These are phyloP conservation scores for Pogonognathellus flavescens DNA, from an alignment of 1,140 invertebrate species.

Conservation along the genomic window DNA sequence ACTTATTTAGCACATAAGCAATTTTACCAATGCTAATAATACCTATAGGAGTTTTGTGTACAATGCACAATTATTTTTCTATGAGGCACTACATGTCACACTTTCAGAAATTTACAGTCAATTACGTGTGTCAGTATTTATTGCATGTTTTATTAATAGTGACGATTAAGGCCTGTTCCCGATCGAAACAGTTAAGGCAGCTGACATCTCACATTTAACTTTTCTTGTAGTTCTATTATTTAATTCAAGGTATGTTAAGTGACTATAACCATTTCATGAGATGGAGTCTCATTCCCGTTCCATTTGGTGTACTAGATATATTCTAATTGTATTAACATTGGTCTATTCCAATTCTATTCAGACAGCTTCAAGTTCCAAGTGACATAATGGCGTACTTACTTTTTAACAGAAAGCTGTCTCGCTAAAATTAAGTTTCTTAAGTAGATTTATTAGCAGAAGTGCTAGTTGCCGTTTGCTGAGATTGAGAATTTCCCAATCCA, in stretches of 20 bases:
- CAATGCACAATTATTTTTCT: not conserved
- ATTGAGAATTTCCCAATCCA: slow-evolving; percentile 71
- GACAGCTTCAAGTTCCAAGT: too few relatives aligned
- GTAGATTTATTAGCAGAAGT: not conserved
- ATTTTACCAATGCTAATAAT: not conserved
- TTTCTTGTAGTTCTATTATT: too few relatives aligned
- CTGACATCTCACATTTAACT: too few relatives aligned
- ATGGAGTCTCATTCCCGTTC: too few relatives aligned
- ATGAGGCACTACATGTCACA: slow-evolving; percentile 43
- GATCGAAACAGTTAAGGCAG: slow-evolving; percentile 23
- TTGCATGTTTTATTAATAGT: slow-evolving; percentile 10
- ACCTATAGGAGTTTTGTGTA: not conserved
- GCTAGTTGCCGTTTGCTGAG: slow-evolving; percentile 1
- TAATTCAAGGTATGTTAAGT: too few relatives aligned
- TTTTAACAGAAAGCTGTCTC: not conserved
- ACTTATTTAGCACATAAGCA: not conserved
- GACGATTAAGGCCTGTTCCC: slow-evolving; percentile 4
- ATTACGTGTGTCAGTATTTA: not conserved
- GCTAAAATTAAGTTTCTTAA: not conserved
- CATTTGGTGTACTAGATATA: too few relatives aligned
- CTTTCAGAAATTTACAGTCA: slow-evolving; percentile 11
- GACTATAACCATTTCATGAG: too few relatives aligned
- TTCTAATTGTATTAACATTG: too few relatives aligned
- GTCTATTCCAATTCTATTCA: too few relatives aligned
- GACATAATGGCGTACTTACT: too few relatives aligned